These are phyloP conservation scores for Ceratina australensis DNA, from an alignment of 1,140 invertebrate genomes.

Conservation along the genomic window DNA sequence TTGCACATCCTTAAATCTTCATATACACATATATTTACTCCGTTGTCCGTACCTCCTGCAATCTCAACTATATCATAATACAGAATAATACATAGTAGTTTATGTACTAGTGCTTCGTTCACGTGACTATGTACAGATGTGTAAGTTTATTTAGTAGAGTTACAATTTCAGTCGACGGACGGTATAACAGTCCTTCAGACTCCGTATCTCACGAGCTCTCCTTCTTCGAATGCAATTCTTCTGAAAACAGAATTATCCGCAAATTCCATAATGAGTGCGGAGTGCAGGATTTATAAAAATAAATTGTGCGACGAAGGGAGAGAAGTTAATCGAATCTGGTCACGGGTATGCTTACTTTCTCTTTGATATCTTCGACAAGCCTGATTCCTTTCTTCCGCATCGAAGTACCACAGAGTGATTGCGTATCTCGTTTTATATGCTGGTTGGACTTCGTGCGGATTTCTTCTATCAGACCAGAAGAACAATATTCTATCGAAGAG, in stretches of 20 bases:
- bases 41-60: slow-evolving; percentile 3
- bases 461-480: slow-evolving; percentile 98
- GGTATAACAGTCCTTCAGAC: slow-evolving; percentile 50
- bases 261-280: not conserved
- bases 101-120: slow-evolving; percentile 67
- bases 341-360: slow-evolving; percentile 77
- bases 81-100: slow-evolving; percentile 69
- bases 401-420: slow-evolving; percentile 98
- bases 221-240: slow-evolving; percentile 59
- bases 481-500: slow-evolving; percentile 96
- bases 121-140: slow-evolving; percentile 63
- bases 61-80: slow-evolving; percentile 61
- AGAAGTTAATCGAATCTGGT: no score
- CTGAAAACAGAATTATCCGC: slow-evolving; percentile 46
- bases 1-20: slow-evolving; percentile 64
- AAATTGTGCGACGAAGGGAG: not conserved
- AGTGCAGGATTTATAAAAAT: no score
- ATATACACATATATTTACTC: not conserved
- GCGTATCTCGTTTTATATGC: slow-evolving; percentile 94
- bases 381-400: slow-evolving; percentile 89
- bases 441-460: slow-evolving; percentile 98
- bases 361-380: slow-evolving; percentile 84
- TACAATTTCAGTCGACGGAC: slow-evolving; percentile 63
- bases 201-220: slow-evolving; percentile 62
- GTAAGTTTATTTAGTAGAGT: slow-evolving; percentile 52